Evolutionary conservation across 2,113 vertebrate species (phyloP).

Genomic region (Sinocyclocheilus grahami): DNA sequence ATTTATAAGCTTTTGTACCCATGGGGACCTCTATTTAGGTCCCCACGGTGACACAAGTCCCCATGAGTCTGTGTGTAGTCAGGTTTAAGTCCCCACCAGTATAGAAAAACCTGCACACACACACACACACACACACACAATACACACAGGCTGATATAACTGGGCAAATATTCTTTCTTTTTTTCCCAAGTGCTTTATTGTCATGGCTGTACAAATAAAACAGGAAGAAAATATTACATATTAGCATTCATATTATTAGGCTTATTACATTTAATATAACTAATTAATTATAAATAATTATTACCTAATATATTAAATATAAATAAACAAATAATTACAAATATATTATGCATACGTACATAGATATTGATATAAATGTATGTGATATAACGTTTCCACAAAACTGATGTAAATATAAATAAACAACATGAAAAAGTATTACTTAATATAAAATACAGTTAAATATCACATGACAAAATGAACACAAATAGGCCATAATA

Average conservation of each 20-base stretch:
- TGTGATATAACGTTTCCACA: not conserved
- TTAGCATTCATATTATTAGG: not conserved
- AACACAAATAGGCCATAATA: too few relatives aligned
- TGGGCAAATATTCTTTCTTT: not conserved
- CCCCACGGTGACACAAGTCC: too few relatives aligned
- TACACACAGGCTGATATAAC: not conserved
- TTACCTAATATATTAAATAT: not conserved
- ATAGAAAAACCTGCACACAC: too few relatives aligned
- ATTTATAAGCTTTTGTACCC: too few relatives aligned
- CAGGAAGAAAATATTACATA: not conserved
- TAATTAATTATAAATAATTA: not conserved
- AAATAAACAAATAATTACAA: not conserved
- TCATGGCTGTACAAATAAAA: not conserved
- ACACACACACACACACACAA: too few relatives aligned
- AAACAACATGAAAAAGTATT: not conserved
- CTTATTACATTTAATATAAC: not conserved
- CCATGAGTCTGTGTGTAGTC: too few relatives aligned
- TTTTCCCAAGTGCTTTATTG: not conserved
- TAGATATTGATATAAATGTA: not conserved
- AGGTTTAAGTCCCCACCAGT: too few relatives aligned
- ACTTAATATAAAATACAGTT: too few relatives aligned
- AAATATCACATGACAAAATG: too few relatives aligned
- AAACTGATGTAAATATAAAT: not conserved
- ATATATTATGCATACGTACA: not conserved
- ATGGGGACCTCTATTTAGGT: too few relatives aligned